Conservation (phyloP, 2,797 vertebrate genomes). For the Carduelis carduelis region DNA sequence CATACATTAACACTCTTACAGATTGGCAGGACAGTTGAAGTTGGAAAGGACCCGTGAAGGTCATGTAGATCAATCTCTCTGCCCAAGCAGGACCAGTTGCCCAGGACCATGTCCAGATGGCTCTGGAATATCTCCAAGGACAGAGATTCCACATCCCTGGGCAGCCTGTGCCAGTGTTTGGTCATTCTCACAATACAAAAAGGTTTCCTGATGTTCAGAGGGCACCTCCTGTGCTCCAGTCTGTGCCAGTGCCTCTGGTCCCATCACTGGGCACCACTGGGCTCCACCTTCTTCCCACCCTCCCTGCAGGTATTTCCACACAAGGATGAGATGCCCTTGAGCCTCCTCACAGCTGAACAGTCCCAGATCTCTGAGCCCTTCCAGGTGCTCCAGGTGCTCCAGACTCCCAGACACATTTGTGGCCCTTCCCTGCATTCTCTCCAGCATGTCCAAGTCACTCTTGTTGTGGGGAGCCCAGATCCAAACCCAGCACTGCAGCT, state of each 20-base stretch:
- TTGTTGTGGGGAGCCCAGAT: neutral
- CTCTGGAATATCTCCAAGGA: neutral
- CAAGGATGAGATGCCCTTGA: neutral
- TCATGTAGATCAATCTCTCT: neutral
- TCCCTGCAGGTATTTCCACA: neutral
- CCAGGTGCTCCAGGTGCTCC: neutral
- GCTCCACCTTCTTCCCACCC: rapidly evolving
- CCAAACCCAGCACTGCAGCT: neutral
- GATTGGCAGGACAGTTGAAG: neutral
- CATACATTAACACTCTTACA: neutral
- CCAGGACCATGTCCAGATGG: neutral
- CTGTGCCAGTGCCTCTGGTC: neutral
- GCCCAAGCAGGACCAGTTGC: neutral
- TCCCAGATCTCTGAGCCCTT: neutral
- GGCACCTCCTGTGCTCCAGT: neutral
- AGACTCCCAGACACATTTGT: neutral
- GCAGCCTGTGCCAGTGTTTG: neutral
- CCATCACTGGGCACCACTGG: neutral
- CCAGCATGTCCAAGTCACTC: neutral
- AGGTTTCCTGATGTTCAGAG: neutral
- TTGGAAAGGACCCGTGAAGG: neutral
- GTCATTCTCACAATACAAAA: neutral
- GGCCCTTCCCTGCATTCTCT: neutral
- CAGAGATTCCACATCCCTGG: neutral
- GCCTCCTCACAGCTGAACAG: neutral